Base-by-base conservation (phyloP, 2,888 invertebrate species). In the Deladenus siricidicola region DNA sequence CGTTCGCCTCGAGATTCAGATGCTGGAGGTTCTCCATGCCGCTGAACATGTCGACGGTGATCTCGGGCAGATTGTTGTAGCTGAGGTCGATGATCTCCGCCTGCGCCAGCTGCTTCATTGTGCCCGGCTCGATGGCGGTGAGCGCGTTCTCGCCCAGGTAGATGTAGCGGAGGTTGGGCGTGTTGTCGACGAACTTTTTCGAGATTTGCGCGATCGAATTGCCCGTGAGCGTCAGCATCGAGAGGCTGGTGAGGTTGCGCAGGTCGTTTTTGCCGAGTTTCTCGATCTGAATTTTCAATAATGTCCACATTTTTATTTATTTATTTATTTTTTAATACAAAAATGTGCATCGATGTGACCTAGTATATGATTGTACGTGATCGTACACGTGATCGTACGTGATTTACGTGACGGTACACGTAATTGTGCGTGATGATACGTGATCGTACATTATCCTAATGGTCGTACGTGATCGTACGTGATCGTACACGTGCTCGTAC, bases 121-220 rank as follows among this genome's bases (percentile, higher is more conserved):
- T 88, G 57, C 88, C 86, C 21, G 88, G 85, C 64, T 86, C 85
- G 72, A 80, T 68, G 21, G 58, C 61, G 28, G 64, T 59, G 48
- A 80, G 61, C 24, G 70, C 56, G 63, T 80, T 80, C 42, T 78
- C 74, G 59, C 73, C 75, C 58, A 79, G 62, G 63, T 76, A 79
- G 39, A 79, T 62, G 48, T 77, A 79, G 23, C 70, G 70, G 17
- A 77, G 70, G 53, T 69, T 74, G 47, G 71, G 66, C 10, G 69
- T 65, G 60, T 75, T 74, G 26, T 54, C 51, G 10, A 79, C 70
- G 34, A 78, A 75, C 58, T 75, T 70, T 28, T 70, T 68, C 48
- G 76, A 73, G 52, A 78, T 68, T 19, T 65, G 59, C 2, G 70
- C 67, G 60, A 79, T 79, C 45, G 73, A 66, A 68, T 79, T 79